These are phyloP conservation scores for Lysandra coridon DNA, from an alignment of 2,888 invertebrate species.

Conservation along the genomic window DNA sequence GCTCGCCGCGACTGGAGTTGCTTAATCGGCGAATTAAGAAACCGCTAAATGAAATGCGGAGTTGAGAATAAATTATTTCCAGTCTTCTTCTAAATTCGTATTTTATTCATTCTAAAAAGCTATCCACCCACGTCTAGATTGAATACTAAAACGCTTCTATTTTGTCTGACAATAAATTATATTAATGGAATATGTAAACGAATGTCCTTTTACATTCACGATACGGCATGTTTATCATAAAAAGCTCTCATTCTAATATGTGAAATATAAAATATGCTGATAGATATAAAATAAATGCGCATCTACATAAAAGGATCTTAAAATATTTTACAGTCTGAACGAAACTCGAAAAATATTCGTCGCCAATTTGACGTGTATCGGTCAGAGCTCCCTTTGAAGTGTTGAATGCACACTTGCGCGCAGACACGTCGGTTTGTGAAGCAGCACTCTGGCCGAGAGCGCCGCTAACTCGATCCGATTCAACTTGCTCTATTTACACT, in stretches of 20 bases:
- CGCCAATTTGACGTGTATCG: background rate
- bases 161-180: background rate
- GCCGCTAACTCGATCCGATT: slow-evolving; percentile 74
- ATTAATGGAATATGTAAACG: slow-evolving; percentile 14
- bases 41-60: background rate
- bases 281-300: background rate
- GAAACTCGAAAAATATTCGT: background rate
- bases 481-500: slow-evolving; percentile 76
- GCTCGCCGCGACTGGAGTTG: background rate
- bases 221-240: background rate
- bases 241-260: background rate
- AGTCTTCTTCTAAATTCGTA: background rate
- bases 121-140: background rate
- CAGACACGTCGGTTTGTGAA: slow-evolving; percentile 45
- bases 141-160: background rate
- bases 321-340: too few species aligned
- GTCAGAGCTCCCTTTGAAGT: background rate
- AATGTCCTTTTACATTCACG: background rate
- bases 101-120: background rate
- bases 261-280: background rate
- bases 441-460: slow-evolving; percentile 57
- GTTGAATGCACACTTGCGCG: slow-evolving; percentile 22
- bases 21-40: slow-evolving; percentile 7
- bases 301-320: background rate
- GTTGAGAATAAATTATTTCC: background rate